Evolutionary conservation across 2,113 vertebrate genomes (phyloP), one percentile per base, ranked within the genome.

Genomic region (Aldabrachelys gigantea): DNA sequence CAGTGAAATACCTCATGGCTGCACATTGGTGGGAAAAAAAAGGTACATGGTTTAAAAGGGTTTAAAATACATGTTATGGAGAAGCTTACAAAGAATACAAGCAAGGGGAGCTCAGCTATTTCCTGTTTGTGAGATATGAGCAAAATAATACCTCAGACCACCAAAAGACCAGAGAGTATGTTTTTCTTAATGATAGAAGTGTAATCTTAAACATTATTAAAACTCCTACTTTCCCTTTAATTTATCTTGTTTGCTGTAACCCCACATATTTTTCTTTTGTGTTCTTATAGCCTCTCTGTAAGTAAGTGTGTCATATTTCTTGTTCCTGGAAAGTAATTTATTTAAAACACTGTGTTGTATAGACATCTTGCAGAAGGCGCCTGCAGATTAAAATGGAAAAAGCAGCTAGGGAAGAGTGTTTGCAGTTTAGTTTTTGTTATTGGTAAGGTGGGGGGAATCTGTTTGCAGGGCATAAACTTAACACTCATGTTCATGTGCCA

Each of bases 131-230:
- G 35, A 80, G 56, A 59, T 84, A 53, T 41, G 31, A 78, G 53
- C 27, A 86, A 82, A 96, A 93, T 92, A 89, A 53, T 16, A 14
- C 81, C 56, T 87, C 79, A 9, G 90, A 88, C n/a, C 65, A 75
- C 79, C 83, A 41, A 90, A 89, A 94, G 80, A 4, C 62, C 88
- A 13, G 52, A 84, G 87, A 95, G 75, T 89, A 82, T 91, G 65
- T 52, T 44, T n/a, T 93, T 94, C 38, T 29, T 91, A 89, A 88
- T 93, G 89, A 93, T 9, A n/a, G 93, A n/a, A 72, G 14, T 62
- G 72, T 31, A 86, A 84, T 29, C 85, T 47, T 38, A 25, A 12
- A 35, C n/a, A 22, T 54, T 38, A 91, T 12, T 52, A 92, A n/a
- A 88, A 56, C 35, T 3, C 53, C 69, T 89, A 82, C 50, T 87